Evolutionary conservation across 2,113 vertebrate genomes (phyloP), one percentile per base, ranked within the genome.

Genomic region (Ellobius talpinus): DNA sequence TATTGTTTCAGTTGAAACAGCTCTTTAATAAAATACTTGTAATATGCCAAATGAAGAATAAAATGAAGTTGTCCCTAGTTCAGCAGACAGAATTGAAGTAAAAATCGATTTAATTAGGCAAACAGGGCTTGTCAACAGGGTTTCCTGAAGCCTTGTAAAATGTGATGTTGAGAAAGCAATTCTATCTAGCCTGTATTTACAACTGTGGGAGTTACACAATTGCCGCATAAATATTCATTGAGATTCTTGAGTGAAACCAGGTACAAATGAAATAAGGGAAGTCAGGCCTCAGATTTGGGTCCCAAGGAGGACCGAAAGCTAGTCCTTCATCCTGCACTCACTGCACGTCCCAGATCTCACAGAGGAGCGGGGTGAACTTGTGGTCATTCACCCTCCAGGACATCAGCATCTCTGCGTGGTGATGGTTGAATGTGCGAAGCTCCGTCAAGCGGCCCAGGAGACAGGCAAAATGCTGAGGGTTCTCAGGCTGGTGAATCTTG

Each of bases 311-410:
- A 95, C 50, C 86, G 93, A 78, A 90, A 21, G 47, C 21, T 3
- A 26, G 52, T 36, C 7, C 16, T 77, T 19, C 31, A 8, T 4
- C 1, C 58, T 26, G 29, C 73, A 21, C 31, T 98, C 98, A 99
- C 98, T 99, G 99, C 52, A 99, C 99, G 24, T 99, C 99, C 99
- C 99, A 99, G 98, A 99, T 99, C 98, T 99, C 99, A 95, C 99
- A 99, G 96, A 99, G 99, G 55, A 99, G 99, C 0, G 99, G 99
- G 42, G 99, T 99, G 96, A 99, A 99, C 97, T 99, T 99, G 97
- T 99, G 99, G 95, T 99, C 99, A 0, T 99, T 99, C 85, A 99
- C 99, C 86, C 99, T 99, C 99, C 99, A 99, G 0, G 99, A 99
- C 95, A 99, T 99, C 95, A 99, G 98, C 99, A 99, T 99, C 97